Evolutionary conservation across 1,140 invertebrate genomes (phyloP), one percentile per base, ranked within the genome.

Genomic region (Tetramorium parvispinum): DNA sequence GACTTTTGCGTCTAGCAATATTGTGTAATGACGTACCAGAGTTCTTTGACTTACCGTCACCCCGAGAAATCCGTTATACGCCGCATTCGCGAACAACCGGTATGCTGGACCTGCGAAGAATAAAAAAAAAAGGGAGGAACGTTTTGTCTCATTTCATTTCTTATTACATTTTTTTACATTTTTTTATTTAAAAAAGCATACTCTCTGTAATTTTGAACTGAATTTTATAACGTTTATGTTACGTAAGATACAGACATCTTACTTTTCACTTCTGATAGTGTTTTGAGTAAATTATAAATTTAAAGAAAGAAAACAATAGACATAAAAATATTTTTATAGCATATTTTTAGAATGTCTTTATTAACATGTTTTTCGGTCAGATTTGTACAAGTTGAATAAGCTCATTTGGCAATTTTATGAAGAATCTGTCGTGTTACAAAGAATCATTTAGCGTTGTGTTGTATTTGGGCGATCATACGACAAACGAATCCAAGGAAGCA

Each of bases 1-100:
- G 43, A 57, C 68, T 73, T 82, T 65, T 16, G 63, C 68, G 13
- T 75, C 68, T 57, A 37, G 53, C 61, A 83, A 83, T 83, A 75
- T 83, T 75, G 40, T 49, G 43, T 61, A 83, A 75, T 78, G 75
- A 77, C 55, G 57, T 77, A 77, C 21, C 49, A 8, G 61, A 51
- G 46, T 46, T 46, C 46, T 46, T 46, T 46, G 46, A 46, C 46
- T 46, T 46, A 46, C 11, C 46, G 46, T 46, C 11, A 46, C 46
- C 46, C 11, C 46, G 46, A 46, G 46, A 46, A 46, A 46, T 46
- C 46, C 8, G 51, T 53, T 27, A 55, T 59, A 53, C n/a, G n/a
- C 8, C 8, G 49, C 37, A 59, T 59, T 83, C 53, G 68, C 51
- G 40, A 83, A 73, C 79, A 75, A 61, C 53, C 37, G 27, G 55